Evolutionary conservation across 2,797 vertebrate genomes (phyloP), one percentile per base, ranked within the genome.

Genomic region (Apogon talboti): DNA sequence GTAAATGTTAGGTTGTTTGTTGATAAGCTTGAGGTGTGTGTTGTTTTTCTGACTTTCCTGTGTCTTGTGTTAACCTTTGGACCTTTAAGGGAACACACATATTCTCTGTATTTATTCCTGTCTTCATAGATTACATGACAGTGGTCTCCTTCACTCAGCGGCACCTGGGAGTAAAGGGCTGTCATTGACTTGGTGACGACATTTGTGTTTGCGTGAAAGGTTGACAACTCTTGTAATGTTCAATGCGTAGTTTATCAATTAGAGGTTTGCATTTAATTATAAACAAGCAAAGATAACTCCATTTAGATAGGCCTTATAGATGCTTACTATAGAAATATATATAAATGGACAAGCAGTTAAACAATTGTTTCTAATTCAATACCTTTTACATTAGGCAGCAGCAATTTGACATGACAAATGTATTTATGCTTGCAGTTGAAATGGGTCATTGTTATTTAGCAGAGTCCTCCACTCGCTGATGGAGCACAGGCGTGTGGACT

Each of bases 41-140:
- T 53, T 79, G 38, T 80, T 63, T 87, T 14, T 13, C 21, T 86
- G 63, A 55, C 65, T 86, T 84, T 86, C 58, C 81, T 91, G 63
- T 82, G 70, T 90, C 40, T 87, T 87, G 65, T 89, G 71, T 88
- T 86, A 71, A 87, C 63, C 64, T 70, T 81, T 88, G 83, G 87
- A 87, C 74, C 76, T 78, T 51, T 87, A 79, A 78, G 87, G 87
- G 89, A 91, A 86, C 79, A 62, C 94, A 96, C 91, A 90, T 96
- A 81, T 94, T 96, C 91, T 96, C 86, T 93, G 87, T 92, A 93
- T 93, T 91, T 93, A 92, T 92, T 90, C 88, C 94, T 98, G 95
- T 98, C 94, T 94, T 96, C 96, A 94, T 96, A 98, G 97, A 98
- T 95, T 92, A 96, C 95, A 95, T 96, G 95, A 97, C 95, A 95